phyloP scores from a whole-genome alignment of 2,797 vertebrate species.

The Somateria mollissima region DNA sequence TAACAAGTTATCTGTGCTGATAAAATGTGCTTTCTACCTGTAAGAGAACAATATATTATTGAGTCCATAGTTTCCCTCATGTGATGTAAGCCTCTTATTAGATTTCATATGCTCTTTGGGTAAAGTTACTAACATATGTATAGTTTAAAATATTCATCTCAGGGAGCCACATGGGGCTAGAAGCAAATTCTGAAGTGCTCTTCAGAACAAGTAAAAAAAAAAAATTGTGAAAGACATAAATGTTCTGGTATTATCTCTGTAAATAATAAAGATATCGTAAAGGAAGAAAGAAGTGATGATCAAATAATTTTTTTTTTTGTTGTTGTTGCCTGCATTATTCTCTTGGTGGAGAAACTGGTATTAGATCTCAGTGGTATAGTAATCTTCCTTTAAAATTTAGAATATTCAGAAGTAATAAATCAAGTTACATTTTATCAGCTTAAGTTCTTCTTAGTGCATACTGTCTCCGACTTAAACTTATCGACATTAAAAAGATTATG shows the following conservation, averaged over 20 bases:
- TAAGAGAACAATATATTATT: not conserved
- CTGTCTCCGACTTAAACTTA: not conserved
- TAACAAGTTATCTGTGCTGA: not conserved
- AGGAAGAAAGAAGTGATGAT: not conserved
- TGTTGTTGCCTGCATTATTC: not conserved
- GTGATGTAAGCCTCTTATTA: not conserved
- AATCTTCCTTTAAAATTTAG: not conserved
- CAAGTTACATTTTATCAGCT: not conserved
- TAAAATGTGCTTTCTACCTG: not conserved
- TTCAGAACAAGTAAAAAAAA: not conserved
- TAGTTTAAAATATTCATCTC: slow-evolving; percentile 24
- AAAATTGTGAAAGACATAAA: not conserved
- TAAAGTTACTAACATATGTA: not conserved
- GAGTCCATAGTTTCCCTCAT: not conserved
- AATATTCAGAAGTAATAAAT: slow-evolving; percentile 5
- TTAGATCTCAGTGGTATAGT: not conserved
- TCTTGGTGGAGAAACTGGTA: not conserved
- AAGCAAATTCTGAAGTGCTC: not conserved
- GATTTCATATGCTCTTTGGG: not conserved
- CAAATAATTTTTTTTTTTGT: not conserved
- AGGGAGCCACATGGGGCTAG: not conserved
- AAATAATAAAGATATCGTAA: not conserved
- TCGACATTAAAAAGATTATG: not conserved
- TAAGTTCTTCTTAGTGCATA: not conserved
- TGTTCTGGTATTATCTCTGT: not conserved